These are phyloP conservation scores for Alexandromys fortis DNA, from an alignment of 2,113 vertebrate species.

Conservation along the genomic window DNA sequence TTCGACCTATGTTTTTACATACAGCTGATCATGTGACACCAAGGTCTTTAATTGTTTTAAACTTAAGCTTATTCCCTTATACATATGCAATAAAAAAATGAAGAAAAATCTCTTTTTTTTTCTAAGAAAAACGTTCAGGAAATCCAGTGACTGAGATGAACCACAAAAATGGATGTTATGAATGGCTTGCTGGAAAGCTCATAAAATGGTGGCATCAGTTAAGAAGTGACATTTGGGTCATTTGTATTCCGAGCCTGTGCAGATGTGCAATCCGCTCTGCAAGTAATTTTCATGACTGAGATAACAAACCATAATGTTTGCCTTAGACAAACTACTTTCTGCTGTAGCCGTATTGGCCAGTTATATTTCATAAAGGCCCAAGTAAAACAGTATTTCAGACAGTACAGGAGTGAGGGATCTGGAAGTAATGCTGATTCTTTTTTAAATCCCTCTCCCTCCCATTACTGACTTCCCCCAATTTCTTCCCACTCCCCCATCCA, in stretches of 20 bases:
- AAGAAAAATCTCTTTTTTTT: conserved; percentile 47
- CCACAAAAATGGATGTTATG: conserved; percentile 76
- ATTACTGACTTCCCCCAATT: no score
- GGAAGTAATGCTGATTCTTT: neutral
- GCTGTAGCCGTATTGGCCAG: conserved; percentile 7
- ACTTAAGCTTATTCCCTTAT: conserved; percentile 15
- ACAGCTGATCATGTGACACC: conserved; percentile 30
- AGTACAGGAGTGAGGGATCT: conserved; percentile 39
- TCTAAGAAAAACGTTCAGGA: conserved; percentile 72
- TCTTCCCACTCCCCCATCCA: no score
- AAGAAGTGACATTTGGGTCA: conserved; percentile 73
- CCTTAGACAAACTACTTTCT: conserved; percentile 64
- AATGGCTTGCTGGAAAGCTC: conserved; percentile 82
- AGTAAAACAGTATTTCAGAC: conserved; percentile 32
- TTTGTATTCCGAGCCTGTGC: conserved; percentile 72
- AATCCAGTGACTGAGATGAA: conserved; percentile 72
- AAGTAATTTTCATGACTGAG: conserved; percentile 74
- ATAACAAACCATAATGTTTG: conserved; percentile 75
- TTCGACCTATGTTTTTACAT: conserved; percentile 21
- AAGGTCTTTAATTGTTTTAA: conserved; percentile 43
- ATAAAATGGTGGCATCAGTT: conserved; percentile 76
- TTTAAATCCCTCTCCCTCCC: no score
- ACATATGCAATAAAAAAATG: conserved; percentile 37
- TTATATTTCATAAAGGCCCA: conserved; percentile 32
- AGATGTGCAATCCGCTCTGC: conserved; percentile 79